A percentile compares a stretch with the other conserved stretches of the same genome.
Conservation (phyloP, 2,113 vertebrate genomes). For the Stercorarius parasiticus region DNA sequence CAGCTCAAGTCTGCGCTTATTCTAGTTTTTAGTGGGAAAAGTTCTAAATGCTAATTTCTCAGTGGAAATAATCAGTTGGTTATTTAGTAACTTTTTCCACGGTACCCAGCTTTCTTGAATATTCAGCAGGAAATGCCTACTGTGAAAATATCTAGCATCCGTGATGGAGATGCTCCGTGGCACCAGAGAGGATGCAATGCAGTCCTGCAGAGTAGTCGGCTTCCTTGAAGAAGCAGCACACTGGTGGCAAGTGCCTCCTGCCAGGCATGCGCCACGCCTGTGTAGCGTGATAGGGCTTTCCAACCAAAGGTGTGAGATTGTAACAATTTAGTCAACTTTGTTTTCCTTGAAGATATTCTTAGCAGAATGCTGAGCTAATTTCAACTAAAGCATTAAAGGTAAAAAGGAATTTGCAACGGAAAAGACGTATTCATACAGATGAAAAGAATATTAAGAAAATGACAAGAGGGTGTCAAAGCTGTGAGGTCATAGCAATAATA, state of each 20-base stretch:
- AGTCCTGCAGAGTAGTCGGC: accelerated
- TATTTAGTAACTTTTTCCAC: background rate
- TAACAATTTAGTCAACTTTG: background rate
- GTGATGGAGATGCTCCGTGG: accelerated
- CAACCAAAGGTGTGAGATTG: background rate
- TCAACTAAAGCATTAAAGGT: background rate
- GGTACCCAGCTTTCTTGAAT: background rate
- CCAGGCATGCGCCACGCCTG: background rate
- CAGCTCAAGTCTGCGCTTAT: too few species aligned
- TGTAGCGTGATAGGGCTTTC: background rate
- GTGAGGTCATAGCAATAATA: background rate
- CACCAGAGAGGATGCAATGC: background rate
- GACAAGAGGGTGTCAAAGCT: background rate
- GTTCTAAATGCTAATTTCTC: background rate
- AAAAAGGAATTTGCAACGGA: background rate
- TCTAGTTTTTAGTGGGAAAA: background rate
- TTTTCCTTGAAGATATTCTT: background rate
- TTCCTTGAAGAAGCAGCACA: background rate
- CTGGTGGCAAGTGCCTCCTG: background rate
- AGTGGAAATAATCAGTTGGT: background rate
- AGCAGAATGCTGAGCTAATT: background rate
- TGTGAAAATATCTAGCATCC: background rate
- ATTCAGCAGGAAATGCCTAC: accelerated
- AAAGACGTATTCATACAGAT: background rate
- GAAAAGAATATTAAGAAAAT: background rate